Conservation (phyloP, 1,140 invertebrate genomes). For the Heliothis subflexa region DNA sequence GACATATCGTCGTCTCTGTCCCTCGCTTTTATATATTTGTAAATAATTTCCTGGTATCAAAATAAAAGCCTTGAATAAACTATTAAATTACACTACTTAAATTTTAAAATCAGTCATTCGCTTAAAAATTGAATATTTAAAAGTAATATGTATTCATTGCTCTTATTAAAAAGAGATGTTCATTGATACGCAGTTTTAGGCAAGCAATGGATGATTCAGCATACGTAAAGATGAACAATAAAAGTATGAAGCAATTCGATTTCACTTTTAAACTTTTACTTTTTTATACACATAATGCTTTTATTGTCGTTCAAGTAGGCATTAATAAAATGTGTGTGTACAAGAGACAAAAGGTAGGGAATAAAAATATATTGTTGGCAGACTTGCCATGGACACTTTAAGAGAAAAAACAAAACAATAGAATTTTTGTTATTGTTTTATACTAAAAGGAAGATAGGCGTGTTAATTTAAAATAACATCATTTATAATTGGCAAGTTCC, state of each 20-base stretch:
- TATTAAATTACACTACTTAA: conserved; percentile 10
- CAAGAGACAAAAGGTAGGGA: neutral
- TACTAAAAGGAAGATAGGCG: neutral
- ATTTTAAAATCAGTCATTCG: too few species aligned
- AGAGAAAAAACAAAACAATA: conserved; percentile 12
- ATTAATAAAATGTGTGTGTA: conserved; percentile 8
- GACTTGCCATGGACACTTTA: neutral
- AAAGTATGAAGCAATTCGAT: neutral
- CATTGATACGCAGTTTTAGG: too few species aligned
- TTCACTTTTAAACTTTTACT: conserved; percentile 16
- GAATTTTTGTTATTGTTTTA: conserved; percentile 8
- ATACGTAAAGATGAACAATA: neutral
- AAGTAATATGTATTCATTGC: too few species aligned
- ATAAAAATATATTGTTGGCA: conserved; percentile 5
- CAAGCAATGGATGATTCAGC: neutral
- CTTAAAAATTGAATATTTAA: neutral
- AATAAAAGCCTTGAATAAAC: conserved; percentile 10
- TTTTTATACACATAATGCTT: conserved; percentile 5
- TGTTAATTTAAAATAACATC: neutral
- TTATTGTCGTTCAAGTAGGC: neutral
- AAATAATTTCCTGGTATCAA: conserved; percentile 36
- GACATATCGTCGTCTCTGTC: conserved; percentile 12
- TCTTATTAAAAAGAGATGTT: too few species aligned
- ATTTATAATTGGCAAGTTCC: neutral
- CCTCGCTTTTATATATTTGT: conserved; percentile 9